Conservation (phyloP, 2,113 vertebrate species). For the Rattus rattus region DNA sequence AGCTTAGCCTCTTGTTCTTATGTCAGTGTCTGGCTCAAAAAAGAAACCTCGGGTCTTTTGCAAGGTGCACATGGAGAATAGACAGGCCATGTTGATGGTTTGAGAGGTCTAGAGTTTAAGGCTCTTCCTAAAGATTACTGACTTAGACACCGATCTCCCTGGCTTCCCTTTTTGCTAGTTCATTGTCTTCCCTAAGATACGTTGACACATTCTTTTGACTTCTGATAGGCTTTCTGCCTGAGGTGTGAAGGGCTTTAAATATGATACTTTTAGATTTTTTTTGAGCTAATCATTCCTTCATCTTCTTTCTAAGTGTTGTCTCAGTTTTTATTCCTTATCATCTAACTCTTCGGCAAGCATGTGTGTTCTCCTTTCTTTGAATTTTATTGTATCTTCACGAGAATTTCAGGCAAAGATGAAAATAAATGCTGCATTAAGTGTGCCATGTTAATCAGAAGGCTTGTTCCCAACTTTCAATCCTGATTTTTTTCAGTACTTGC, state of each 20-base stretch:
- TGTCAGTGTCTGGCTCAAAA: background rate
- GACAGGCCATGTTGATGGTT: too few relatives aligned
- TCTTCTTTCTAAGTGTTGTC: background rate
- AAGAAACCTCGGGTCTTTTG: background rate
- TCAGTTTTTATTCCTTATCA: background rate
- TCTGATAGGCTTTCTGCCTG: background rate
- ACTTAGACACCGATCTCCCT: background rate
- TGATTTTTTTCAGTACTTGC: background rate
- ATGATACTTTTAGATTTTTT: background rate
- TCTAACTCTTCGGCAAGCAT: slow-evolving; percentile 13
- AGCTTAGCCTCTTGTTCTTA: background rate
- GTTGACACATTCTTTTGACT: background rate
- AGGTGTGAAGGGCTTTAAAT: background rate
- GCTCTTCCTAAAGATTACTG: background rate
- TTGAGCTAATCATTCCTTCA: background rate
- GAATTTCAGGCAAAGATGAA: background rate
- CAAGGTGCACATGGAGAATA: background rate
- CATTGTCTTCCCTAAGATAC: background rate
- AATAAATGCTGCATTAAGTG: background rate
- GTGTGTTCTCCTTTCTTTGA: background rate
- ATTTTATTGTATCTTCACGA: background rate
- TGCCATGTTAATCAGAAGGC: background rate
- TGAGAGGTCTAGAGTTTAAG: background rate
- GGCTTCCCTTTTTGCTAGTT: accelerated
- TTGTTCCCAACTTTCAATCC: background rate